Evolutionary conservation across 1,140 invertebrate genomes (phyloP), one percentile per base, ranked within the genome.

Genomic region (Ceratoteleas bidentatus): DNA sequence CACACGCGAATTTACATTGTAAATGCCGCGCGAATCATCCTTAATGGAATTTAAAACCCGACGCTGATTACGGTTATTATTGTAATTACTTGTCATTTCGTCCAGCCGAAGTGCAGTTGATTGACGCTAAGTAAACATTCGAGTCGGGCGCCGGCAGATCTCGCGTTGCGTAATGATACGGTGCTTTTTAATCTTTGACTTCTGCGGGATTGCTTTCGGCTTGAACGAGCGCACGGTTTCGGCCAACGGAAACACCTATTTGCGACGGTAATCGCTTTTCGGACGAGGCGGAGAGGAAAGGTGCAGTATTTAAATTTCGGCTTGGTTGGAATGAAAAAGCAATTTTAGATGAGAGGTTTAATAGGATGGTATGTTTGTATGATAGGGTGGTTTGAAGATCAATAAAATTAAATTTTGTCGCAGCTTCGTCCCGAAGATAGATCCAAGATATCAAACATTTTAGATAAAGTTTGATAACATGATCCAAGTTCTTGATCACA

Each of bases 81-180:
- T 74, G 64, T 64, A 83, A 78, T 78, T 73, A 62, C 79, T 82
- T 76, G 73, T 68, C 62, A 73, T 73, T 82, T 66, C 45, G 32
- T 11, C 11, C 38, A 38, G 10, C 24, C 70, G 13, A 61, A 69
- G 49, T 73, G 56, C 64, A 43, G 40, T 40, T 70, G 53, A 74
- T 43, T 74, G 58, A 80, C 43, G 52, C 36, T 80, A 74, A 73
- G 36, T 73, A 68, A 79, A 79, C 40, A 68, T 36, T 36, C 33
- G 16, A 57, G 11, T 70, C 45, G 43, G 47, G 9, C 2, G 40
- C 34, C 14, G 32, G 36, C 15, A 7, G 40, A 58, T 40, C 9
- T 15, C 16, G 10, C n/a, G 6, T 64, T 36, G 16, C 16, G 3
- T 64, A 74, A 74, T 65, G 8, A 65, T 54, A 54, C 36, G 56